Evolutionary conservation across 2,113 vertebrate genomes (phyloP), one percentile per base, ranked within the genome.

Genomic region (Furnarius figulus): DNA sequence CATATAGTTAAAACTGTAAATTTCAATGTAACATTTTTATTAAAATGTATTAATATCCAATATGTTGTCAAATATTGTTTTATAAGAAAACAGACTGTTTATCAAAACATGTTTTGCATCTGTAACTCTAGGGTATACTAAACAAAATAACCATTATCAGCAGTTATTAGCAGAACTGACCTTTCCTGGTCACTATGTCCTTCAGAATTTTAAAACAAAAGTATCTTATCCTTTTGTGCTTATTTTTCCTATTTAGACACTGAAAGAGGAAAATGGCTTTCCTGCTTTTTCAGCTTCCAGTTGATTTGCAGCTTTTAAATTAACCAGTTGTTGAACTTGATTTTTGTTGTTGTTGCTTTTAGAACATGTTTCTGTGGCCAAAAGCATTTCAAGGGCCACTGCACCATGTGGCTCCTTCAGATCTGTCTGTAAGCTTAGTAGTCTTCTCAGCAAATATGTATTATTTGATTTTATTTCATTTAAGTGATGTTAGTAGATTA

Each of bases 151-250:
- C 11, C 58, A 14, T 73, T 87, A 75, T 33, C 44, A 65, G 47
- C 27, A 71, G 25, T 70, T 70, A 31, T 13, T 73, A 67, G n/a
- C 42, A 89, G 80, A 90, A 58, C 56, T 81, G 89, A 42, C 35
- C 42, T 85, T 85, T 79, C 39, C n/a, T 39, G 55, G 21, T 67
- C 49, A 53, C 10, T 14, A 0, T 39, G 20, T 87, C 37, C 40
- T 91, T 95, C 66, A 85, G 44, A 66, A 79, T 76, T 95, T 87
- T 73, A 79, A 40, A 95, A 95, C 70, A 92, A 73, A 78, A 61
- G 4, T 75, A 22, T 82, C 80, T 91, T 87, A 87, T 68, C 66
- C 17, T 78, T 85, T 72, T 47, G 12, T 86, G 8, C 15, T 24
- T 46, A 1, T 24, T 24, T 72, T 86, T 73, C 21, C 22, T 44